These are phyloP conservation scores for Miltochrista miniata DNA, from an alignment of 2,888 invertebrate species.

Conservation along the genomic window DNA sequence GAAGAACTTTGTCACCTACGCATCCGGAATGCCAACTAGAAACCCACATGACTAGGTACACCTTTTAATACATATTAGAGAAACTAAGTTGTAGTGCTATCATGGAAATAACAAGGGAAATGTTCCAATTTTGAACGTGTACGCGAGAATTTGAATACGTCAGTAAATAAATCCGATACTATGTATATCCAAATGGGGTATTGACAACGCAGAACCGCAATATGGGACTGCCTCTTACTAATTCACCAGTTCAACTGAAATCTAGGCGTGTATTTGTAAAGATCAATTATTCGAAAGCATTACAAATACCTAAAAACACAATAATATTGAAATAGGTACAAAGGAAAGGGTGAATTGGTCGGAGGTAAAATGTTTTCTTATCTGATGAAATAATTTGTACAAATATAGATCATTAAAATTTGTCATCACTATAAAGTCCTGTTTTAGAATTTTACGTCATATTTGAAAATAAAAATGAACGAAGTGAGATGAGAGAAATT, in stretches of 20 bases:
- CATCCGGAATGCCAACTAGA: neutral
- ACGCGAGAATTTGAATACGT: slow-evolving; percentile 42
- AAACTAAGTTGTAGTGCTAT: slow-evolving; percentile 15
- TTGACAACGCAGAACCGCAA: slow-evolving; percentile 40
- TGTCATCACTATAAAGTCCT: too few relatives aligned
- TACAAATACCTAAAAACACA: slow-evolving; percentile 39
- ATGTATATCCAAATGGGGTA: slow-evolving; percentile 40
- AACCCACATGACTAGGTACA: too few relatives aligned
- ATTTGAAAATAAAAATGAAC: slow-evolving; percentile 31
- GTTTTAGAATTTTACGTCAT: too few relatives aligned
- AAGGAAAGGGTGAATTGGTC: too few relatives aligned
- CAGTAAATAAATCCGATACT: slow-evolving; percentile 61
- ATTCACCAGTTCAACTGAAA: slow-evolving; percentile 37
- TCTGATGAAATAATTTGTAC: too few relatives aligned
- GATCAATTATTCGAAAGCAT: slow-evolving; percentile 48
- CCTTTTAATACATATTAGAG: too few relatives aligned
- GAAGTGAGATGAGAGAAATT: slow-evolving; percentile 31
- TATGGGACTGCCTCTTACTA: slow-evolving; percentile 30
- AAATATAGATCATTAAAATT: too few relatives aligned
- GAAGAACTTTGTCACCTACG: neutral
- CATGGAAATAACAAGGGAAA: slow-evolving; percentile 38
- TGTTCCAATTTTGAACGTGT: slow-evolving; percentile 42
- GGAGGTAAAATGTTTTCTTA: too few relatives aligned
- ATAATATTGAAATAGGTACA: slow-evolving; percentile 10
- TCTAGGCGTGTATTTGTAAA: slow-evolving; percentile 53